A percentile compares a stretch with the other conserved stretches of the same genome.
phyloP scores from a whole-genome alignment of 2,113 vertebrate genomes.

The Gallinago undulata region DNA sequence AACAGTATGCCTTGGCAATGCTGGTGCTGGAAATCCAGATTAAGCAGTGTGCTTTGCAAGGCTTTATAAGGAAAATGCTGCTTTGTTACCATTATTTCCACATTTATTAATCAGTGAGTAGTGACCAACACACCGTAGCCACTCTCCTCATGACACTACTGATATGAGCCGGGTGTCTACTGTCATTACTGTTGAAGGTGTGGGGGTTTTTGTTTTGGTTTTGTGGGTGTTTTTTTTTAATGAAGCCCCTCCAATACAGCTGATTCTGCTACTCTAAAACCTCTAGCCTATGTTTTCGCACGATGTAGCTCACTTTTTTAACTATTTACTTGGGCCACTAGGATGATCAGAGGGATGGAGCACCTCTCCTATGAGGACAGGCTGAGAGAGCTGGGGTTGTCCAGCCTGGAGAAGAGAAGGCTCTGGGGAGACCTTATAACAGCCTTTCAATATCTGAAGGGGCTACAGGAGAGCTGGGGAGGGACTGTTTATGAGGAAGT shows the following conservation, averaged over 20 bases:
- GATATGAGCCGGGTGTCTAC: neutral
- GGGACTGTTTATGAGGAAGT: too few relatives aligned
- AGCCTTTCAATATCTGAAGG: too few relatives aligned
- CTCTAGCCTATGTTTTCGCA: neutral
- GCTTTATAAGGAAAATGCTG: neutral
- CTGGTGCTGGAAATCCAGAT: neutral
- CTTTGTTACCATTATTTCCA: neutral
- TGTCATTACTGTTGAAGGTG: neutral
- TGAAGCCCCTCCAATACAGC: neutral
- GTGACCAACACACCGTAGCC: neutral
- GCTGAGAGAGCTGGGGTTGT: too few relatives aligned
- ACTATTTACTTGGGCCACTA: neutral
- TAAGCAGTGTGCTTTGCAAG: neutral
- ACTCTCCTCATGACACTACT: neutral
- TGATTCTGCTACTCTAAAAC: neutral
- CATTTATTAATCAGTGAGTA: neutral
- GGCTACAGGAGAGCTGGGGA: too few relatives aligned
- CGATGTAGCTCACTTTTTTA: neutral
- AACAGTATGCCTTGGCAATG: neutral
- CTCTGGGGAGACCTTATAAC: too few relatives aligned
- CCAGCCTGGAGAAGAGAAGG: too few relatives aligned
- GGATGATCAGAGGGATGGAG: too few relatives aligned
- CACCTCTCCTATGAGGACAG: too few relatives aligned
- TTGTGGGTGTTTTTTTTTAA: neutral
- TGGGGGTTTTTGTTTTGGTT: neutral